Percentiles rank a stretch among this genome's conserved stretches.
These are phyloP conservation scores for Lacerta viridis DNA, from an alignment of 2,797 vertebrate genomes.

Conservation along the genomic window DNA sequence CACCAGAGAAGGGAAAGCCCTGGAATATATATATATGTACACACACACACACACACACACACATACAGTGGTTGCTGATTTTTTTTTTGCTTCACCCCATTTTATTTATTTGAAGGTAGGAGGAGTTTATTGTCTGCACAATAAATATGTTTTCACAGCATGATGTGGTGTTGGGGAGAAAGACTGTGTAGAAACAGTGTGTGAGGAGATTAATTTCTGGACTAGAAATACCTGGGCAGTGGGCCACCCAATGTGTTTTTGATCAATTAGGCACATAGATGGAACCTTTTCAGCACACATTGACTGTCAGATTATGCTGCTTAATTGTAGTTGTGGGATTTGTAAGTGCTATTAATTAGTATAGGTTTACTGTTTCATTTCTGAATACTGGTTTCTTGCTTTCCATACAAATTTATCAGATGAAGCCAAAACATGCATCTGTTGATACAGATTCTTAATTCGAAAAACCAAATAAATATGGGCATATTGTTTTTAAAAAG, in stretches of 20 bases:
- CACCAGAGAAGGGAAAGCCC: too few relatives aligned
- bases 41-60: too few relatives aligned
- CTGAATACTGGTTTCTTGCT: slow-evolving; percentile 35
- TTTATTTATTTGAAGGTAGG: too few relatives aligned
- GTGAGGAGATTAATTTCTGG: neutral
- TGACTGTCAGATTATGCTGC: slow-evolving; percentile 47
- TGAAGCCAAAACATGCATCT: neutral
- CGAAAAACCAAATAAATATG: too few relatives aligned
- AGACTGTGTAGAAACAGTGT: neutral
- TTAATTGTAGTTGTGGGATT: slow-evolving; percentile 43
- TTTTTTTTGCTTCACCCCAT: too few relatives aligned
- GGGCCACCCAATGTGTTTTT: neutral
- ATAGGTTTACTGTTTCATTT: slow-evolving; percentile 40
- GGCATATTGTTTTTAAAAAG: too few relatives aligned
- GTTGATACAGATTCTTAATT: too few relatives aligned
- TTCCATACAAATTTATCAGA: neutral
- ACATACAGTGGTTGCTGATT: too few relatives aligned
- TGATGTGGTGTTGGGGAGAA: neutral
- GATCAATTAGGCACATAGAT: slow-evolving; percentile 51
- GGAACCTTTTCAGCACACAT: slow-evolving; percentile 36
- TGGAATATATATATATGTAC: too few relatives aligned
- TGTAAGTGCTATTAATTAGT: slow-evolving; percentile 44
- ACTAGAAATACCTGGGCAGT: neutral
- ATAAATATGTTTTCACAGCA: too few relatives aligned
- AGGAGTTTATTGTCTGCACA: neutral